Conservation (phyloP, 2,797 vertebrate species). For the Chaetophractus vellerosus region DNA sequence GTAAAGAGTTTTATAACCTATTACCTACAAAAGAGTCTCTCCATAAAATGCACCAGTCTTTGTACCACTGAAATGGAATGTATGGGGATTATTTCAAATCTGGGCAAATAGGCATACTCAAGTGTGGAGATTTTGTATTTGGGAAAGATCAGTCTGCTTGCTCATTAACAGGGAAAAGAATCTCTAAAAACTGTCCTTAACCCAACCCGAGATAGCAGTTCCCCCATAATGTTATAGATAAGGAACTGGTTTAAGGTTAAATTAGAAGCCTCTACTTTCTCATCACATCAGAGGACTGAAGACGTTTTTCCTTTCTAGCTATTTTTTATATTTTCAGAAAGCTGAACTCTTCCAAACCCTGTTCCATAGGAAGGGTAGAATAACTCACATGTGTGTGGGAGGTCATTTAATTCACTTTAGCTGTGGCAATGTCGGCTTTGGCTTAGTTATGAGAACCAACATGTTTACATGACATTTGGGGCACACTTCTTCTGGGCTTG, state of each 20-base stretch:
- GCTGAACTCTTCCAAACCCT: constrained; percentile 84
- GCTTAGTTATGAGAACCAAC: constrained; percentile 84
- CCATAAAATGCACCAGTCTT: not conserved
- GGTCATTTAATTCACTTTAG: constrained; percentile 86
- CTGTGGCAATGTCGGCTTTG: constrained; percentile 87
- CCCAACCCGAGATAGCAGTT: not conserved
- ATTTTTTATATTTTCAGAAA: constrained; percentile 70
- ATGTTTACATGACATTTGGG: constrained; percentile 86
- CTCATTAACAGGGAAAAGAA: not conserved
- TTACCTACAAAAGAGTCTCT: not conserved
- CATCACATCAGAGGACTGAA: constrained; percentile 75
- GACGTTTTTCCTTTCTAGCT: constrained; percentile 78
- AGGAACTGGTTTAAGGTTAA: constrained; percentile 58
- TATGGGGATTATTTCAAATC: constrained; percentile 6
- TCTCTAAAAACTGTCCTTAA: constrained; percentile 3
- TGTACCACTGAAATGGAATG: not conserved
- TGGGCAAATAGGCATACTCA: not conserved
- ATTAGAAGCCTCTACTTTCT: constrained; percentile 61
- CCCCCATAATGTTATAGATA: constrained; percentile 36
- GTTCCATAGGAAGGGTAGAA: constrained; percentile 71
- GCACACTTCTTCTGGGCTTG: constrained; percentile 80
- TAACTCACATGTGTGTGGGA: constrained; percentile 62
- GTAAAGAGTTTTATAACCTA: not conserved
- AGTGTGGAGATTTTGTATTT: not conserved
- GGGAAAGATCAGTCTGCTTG: not conserved